Evolutionary conservation across 2,113 vertebrate genomes (phyloP), one percentile per base, ranked within the genome.

Genomic region (Meriones unguiculatus): DNA sequence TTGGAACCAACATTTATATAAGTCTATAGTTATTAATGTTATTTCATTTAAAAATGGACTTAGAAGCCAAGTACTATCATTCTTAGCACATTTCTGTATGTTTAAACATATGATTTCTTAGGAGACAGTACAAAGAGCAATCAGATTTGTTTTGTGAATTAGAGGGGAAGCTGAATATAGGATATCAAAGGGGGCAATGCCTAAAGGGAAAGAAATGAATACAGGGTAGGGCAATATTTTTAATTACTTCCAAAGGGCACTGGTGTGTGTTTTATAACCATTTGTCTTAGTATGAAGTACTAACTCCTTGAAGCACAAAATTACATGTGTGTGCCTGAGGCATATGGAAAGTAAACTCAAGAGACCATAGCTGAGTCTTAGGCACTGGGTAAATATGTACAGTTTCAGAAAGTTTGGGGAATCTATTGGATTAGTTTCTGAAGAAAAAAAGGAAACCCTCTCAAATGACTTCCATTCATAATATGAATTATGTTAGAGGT

Each of bases 221-320:
- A 59, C n/a, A 70, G 73, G 13, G 82, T 95, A 96, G 89, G 78
- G 20, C 86, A 82, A 72, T 96, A 95, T 95, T 95, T 97, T 97
- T 96, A 98, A 97, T 97, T 97, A 96, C 91, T 97, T 97, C 91
- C 95, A 96, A 76, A 96, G 89, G 95, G 96, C 84, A 95, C 91
- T 94, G 64, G 69, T 95, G 28, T 96, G 90, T 97, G 91, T 96
- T 96, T 97, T 97, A 93, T 97, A 95, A 97, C 57, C 67, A 57
- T 96, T 96, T 81, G 87, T 95, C 75, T 89, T 73, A 97, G 95
- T 96, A 96, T 97, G 97, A 97, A 95, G 69, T 87, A 62, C 96
- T 96, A 87, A 97, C 50, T 91, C 94, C 94, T 96, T 96, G 91
- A 96, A 97, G 84, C 96, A 95, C 93, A 97, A 96, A 97, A 98